Evolutionary conservation across 2,888 invertebrate genomes (phyloP).

Genomic region (Priocnemis perturbator): DNA sequence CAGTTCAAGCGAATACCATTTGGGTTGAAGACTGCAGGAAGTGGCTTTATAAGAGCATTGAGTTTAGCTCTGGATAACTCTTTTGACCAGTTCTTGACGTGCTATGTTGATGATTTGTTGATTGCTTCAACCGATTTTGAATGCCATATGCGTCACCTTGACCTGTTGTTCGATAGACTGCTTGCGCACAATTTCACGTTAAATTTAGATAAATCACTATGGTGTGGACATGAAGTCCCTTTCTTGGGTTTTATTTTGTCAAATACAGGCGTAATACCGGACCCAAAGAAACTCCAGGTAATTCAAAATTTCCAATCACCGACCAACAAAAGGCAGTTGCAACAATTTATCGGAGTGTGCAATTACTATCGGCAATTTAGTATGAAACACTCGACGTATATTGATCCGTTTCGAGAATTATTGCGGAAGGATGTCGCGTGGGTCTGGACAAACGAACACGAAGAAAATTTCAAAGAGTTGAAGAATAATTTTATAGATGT

Average conservation of each 20-base stretch:
- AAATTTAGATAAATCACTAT: slow-evolving; percentile 45
- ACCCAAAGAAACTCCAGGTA: no score
- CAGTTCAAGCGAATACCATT: no score
- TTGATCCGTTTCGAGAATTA: slow-evolving; percentile 12
- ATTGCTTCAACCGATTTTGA: slow-evolving; percentile 50
- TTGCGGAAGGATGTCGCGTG: background rate
- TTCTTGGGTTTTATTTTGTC: slow-evolving; percentile 22
- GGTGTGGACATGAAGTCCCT: slow-evolving; percentile 29
- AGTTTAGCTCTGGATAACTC: slow-evolving; percentile 54
- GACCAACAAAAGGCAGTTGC: background rate
- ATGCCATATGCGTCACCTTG: slow-evolving; percentile 44
- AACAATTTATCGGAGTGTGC: no score
- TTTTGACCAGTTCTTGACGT: slow-evolving; percentile 44
- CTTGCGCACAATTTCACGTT: slow-evolving; percentile 33
- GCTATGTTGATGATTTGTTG: slow-evolving; percentile 65
- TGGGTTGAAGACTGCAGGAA: no score
- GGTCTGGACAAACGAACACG: slow-evolving; percentile 8
- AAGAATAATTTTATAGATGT: slow-evolving; percentile 4
- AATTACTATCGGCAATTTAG: no score
- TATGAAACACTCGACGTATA: background rate
- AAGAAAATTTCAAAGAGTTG: background rate
- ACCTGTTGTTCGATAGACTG: slow-evolving; percentile 39
- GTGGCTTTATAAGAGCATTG: no score
- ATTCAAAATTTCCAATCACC: slow-evolving; percentile 9
- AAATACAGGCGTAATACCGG: no score